phyloP scores from a whole-genome alignment of 1,140 invertebrate species.

The Oncopeltus fasciatus region DNA sequence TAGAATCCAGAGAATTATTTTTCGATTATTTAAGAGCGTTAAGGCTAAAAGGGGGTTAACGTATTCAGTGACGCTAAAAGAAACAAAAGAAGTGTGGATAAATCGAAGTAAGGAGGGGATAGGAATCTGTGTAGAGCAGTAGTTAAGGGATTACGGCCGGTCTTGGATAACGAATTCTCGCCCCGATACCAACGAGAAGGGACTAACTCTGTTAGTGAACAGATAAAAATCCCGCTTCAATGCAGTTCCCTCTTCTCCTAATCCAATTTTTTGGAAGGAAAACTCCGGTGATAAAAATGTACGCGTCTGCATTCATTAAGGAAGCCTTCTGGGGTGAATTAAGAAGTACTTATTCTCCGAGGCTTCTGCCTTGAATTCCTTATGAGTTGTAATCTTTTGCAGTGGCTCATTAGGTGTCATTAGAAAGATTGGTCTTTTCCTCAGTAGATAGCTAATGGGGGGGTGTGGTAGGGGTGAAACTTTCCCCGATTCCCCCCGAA shows the following conservation, averaged over 20 bases:
- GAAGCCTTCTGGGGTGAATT: conserved; percentile 3
- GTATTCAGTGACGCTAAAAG: no score
- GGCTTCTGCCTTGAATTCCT: conserved; percentile 14
- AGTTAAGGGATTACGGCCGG: background rate
- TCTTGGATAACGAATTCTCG: background rate
- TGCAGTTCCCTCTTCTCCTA: background rate
- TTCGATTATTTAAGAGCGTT: no score
- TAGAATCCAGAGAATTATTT: no score
- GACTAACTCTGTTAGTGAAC: background rate
- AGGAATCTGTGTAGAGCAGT: background rate
- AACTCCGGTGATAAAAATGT: conserved; percentile 3
- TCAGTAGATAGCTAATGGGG: conserved; percentile 6
- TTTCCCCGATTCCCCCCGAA: background rate
- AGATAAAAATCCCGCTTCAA: background rate
- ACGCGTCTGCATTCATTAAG: conserved; percentile 15
- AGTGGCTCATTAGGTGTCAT: conserved; percentile 16
- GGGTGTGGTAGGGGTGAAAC: background rate
- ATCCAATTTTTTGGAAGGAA: conserved; percentile 3
- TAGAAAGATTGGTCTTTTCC: conserved; percentile 15
- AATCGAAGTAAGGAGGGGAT: background rate
- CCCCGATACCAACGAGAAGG: background rate
- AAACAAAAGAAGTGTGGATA: no score
- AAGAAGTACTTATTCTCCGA: conserved; percentile 15
- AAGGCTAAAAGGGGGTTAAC: no score
- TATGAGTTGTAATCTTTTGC: conserved; percentile 19